phyloP scores from a whole-genome alignment of 2,888 invertebrate genomes.

The Crioceris asparagi region DNA sequence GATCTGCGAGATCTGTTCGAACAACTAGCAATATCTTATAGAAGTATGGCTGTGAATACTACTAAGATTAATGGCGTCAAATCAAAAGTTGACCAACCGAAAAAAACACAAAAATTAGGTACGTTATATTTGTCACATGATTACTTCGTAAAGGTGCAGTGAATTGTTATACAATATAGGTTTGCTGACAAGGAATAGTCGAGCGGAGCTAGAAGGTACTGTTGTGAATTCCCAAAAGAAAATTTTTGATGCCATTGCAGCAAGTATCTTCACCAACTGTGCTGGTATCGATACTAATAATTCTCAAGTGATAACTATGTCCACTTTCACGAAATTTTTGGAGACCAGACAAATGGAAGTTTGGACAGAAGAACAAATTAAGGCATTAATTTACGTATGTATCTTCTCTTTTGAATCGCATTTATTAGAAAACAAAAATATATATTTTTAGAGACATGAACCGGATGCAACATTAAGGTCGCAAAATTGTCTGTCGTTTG shows the following conservation, averaged over 20 bases:
- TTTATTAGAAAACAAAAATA: too few species aligned
- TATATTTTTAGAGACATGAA: slow-evolving; percentile 57
- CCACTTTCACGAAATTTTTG: slow-evolving; percentile 78
- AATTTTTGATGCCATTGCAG: slow-evolving; percentile 85
- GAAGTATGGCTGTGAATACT: slow-evolving; percentile 51
- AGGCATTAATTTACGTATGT: slow-evolving; percentile 66
- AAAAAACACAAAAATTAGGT: slow-evolving; percentile 48
- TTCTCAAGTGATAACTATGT: slow-evolving; percentile 60
- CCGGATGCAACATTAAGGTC: slow-evolving; percentile 65
- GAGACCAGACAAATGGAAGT: slow-evolving; percentile 80
- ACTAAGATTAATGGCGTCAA: slow-evolving; percentile 37
- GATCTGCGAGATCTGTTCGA: slow-evolving; percentile 84
- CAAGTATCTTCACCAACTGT: slow-evolving; percentile 75
- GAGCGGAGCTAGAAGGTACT: slow-evolving; percentile 63
- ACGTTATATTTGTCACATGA: too few species aligned
- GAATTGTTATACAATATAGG: slow-evolving; percentile 42
- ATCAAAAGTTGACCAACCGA: slow-evolving; percentile 40
- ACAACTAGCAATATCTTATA: slow-evolving; percentile 61
- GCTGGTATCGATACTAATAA: slow-evolving; percentile 52
- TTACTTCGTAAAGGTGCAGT: background rate
- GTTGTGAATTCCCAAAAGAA: slow-evolving; percentile 64
- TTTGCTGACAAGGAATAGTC: slow-evolving; percentile 74
- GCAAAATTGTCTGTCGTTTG: slow-evolving; percentile 79
- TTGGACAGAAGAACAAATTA: slow-evolving; percentile 68
- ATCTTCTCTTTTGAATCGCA: too few species aligned